phyloP scores from a whole-genome alignment of 2,797 vertebrate species.

The Margarornis squamiger region DNA sequence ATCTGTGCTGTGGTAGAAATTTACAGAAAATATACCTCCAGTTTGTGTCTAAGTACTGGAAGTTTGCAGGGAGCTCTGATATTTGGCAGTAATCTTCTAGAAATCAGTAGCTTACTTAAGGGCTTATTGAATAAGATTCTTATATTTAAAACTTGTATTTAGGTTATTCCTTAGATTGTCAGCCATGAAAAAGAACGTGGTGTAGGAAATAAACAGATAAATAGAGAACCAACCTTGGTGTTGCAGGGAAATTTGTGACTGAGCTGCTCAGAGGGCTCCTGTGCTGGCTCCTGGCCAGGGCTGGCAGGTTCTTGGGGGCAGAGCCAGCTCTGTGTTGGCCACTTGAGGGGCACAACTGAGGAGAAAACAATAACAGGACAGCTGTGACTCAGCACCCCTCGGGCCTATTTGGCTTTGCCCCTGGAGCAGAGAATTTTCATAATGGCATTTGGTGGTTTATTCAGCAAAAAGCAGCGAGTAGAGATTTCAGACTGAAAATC shows the following conservation, averaged over 20 bases:
- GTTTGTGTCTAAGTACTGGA: background rate
- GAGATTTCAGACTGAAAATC: background rate
- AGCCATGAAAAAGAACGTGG: background rate
- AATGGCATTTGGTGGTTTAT: background rate
- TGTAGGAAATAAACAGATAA: background rate
- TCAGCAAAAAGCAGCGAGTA: background rate
- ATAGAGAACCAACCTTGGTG: background rate
- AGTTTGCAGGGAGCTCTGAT: background rate
- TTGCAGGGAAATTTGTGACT: background rate
- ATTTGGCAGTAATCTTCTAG: background rate
- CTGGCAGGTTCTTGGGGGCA: background rate
- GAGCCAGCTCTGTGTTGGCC: background rate
- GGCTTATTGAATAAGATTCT: background rate
- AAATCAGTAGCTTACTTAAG: background rate
- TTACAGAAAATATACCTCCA: background rate
- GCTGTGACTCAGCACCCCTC: background rate
- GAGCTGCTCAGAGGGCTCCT: background rate
- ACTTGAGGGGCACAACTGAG: background rate
- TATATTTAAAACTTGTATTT: background rate
- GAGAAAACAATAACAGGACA: rapidly evolving
- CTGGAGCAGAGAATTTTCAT: background rate
- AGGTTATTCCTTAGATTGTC: background rate
- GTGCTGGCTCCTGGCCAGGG: background rate
- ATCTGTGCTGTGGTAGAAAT: background rate
- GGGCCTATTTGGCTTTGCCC: background rate